Evolutionary conservation across 1,140 invertebrate species (phyloP).

Genomic region (Atta texana): DNA sequence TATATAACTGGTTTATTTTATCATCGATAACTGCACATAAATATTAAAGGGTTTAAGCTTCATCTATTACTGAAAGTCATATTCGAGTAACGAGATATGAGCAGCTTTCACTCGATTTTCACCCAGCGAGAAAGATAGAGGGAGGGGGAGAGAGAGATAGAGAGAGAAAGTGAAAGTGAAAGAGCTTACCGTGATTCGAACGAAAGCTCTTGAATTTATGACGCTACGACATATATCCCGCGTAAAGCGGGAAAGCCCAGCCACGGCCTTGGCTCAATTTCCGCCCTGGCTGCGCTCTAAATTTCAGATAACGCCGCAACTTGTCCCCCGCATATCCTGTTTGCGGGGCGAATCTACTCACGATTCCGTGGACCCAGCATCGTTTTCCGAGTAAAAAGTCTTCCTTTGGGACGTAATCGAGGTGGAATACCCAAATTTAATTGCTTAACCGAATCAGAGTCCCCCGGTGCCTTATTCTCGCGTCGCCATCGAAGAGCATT

Average conservation of each 20-base stretch:
- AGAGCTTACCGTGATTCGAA: constrained; percentile 70
- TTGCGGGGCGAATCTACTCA: constrained; percentile 40
- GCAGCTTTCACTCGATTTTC: constrained; percentile 25
- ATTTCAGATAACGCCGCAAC: constrained; percentile 74
- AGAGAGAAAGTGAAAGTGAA: constrained; percentile 11
- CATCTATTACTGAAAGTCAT: not conserved
- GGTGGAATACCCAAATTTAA: constrained; percentile 38
- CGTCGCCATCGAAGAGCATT: constrained; percentile 38
- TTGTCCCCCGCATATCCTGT: constrained; percentile 72
- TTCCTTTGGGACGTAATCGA: not conserved
- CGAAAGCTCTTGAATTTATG: constrained; percentile 72
- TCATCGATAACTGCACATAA: not conserved
- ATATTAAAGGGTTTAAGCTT: constrained; percentile 8
- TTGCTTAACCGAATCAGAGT: constrained; percentile 59
- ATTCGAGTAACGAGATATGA: constrained; percentile 2
- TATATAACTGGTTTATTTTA: not conserved
- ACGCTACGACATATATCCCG: constrained; percentile 59
- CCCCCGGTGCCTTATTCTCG: constrained; percentile 6
- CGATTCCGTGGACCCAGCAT: constrained; percentile 4
- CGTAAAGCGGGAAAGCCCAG: constrained; percentile 59
- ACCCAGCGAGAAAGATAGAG: not conserved
- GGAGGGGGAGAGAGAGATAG: not conserved
- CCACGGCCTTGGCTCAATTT: constrained; percentile 73
- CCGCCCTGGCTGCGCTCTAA: constrained; percentile 69
- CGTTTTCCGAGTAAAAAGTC: constrained; percentile 48